Base-by-base conservation (phyloP, 2,797 vertebrate species). In the Sparidentex hasta region DNA sequence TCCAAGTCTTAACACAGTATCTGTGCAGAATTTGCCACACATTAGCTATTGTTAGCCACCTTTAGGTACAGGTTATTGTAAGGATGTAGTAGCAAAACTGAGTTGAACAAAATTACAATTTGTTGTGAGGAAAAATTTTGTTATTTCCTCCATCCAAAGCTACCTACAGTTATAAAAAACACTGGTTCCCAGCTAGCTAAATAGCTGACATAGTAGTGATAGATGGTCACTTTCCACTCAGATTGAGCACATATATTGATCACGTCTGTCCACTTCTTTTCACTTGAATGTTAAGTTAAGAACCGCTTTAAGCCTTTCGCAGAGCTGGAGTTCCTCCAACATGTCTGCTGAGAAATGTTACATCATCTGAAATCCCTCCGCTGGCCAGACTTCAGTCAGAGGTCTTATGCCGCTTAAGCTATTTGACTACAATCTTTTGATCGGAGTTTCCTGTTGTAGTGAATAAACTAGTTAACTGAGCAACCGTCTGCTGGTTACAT, bases 401-500 rank as follows among this genome's bases (percentile, higher is more conserved):
- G 64, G 65, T 68, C 76, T 79, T 66, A 51, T 41, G 56, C 59
- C 48, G 41, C 51, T 74, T 79, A 84, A 88, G 61, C 77, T 64
- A 66, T 81, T 79, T 71, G 77, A 27, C 41, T 2, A 67, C 48
- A 51, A 11, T 47, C 58, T 78, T 65, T 57, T 41, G 27, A 62
- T 47, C 7, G n/a, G 50, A 65, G 47, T 41, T 70, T 65, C 56
- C 63, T 63, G 52, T 73, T 23, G 62, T 48, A 59, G 20, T 18
- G 25, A 66, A 74, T 74, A 69, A 80, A 68, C 62, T 65, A 57
- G 50, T 65, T 81, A 73, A 18, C 76, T 46, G 25, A 43, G 46
- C 47, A 25, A 18, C 44, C 38, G 16, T 47, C 54, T n/a, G 54
- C 67, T 80, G n/a, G 52, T 71, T 8, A 12, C 0, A 0, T 48